Conservation (phyloP, 2,113 vertebrate genomes). For the sheep (Ovis aries) region ARS-UI_Ramb_v3.0 NC_056054.1:137466501-137467000, state of each 20-base stretch:
- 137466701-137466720: neutral
- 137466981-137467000: neutral
- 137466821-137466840: neutral
- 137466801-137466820: neutral
- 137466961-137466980: neutral
- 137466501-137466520: neutral
- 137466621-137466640: neutral
- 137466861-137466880: neutral
- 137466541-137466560: neutral
- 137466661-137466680: neutral
- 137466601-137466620: neutral
- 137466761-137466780: neutral
- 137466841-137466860: neutral
- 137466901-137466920: neutral
- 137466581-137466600: neutral
- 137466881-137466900: neutral
- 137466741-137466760: neutral
- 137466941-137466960: neutral
- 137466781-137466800: neutral
- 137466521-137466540: neutral
- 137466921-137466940: neutral
- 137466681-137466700: neutral
- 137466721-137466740: neutral
- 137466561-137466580: too few species aligned
- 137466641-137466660: neutral